Evolutionary conservation across 1,140 invertebrate species (phyloP), one percentile per base, ranked within the genome.

Genomic region (Caenorhabditis inopinata): DNA sequence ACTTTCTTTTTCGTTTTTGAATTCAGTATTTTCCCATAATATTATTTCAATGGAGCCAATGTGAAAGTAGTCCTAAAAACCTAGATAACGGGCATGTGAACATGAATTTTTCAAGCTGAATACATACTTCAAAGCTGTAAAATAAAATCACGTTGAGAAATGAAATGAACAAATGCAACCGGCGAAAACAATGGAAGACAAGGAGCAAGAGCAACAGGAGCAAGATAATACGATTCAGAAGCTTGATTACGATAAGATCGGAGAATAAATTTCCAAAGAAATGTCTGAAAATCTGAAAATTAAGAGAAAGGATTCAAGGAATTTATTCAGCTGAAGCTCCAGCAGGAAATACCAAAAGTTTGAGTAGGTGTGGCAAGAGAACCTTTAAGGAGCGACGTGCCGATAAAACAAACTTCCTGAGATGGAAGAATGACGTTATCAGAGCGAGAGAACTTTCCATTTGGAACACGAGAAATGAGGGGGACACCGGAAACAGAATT

Each of bases 171-270:
- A 68, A 42, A 18, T 38, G 4, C n/a, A 6, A 3, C 6, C 7
- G 27, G n/a, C n/a, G n/a, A 32, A 38, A 68, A 68, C 1, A 9
- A 9, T 11, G 32, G 11, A 35, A 32, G 32, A 35, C n/a, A n/a
- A 68, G n/a, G 58, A 35, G 58, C 32, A 68, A 32, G 58, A 42
- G 25, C 12, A 58, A 16, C 14, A 58, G 51, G 32, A 4, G 27
- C 25, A 32, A 42, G 12, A 68, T 18, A 5, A 9, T 11, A 68
- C 32, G 38, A 68, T 68, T 68, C 32, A 68, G 58, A 68, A 68
- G 58, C 58, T 68, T 68, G n/a, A n/a, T 68, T 68, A 68, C 35
- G 32, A 68, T 68, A 68, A 68, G 7, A 42, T 38, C 18, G 58
- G 58, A 42, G 11, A 42, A 68, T 12, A 35, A 68, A 68, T 42